phyloP scores from a whole-genome alignment of 2,113 vertebrate species.

The Mesoclemmys tuberculata region DNA sequence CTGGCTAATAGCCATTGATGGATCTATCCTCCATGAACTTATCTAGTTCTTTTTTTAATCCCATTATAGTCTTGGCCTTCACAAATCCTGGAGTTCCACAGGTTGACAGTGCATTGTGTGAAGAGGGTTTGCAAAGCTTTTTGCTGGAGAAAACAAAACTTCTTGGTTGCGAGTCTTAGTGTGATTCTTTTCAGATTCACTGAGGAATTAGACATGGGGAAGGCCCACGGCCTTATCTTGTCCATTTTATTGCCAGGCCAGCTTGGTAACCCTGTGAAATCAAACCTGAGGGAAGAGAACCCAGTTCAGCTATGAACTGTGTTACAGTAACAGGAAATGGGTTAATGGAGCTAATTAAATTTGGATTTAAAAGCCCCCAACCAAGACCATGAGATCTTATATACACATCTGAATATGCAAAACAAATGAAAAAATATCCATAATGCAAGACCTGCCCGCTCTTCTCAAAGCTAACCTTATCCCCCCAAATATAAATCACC shows the following conservation, averaged over 20 bases:
- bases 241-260: constrained; percentile 39
- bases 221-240: constrained; percentile 30
- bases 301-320: constrained; percentile 20
- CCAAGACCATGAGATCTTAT: neutral
- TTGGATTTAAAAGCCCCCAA: neutral
- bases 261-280: constrained; percentile 30
- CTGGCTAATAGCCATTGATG: too few relatives aligned
- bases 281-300: constrained; percentile 28
- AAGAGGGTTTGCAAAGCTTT: constrained; percentile 60
- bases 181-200: constrained; percentile 43
- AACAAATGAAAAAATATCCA: neutral
- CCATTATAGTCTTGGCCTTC: too few relatives aligned
- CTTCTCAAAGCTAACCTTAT: neutral
- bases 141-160: constrained; percentile 50
- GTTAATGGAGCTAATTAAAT: neutral
- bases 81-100: too few relatives aligned
- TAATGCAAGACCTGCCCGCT: neutral
- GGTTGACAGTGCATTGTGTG: too few relatives aligned
- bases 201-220: neutral
- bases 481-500: neutral
- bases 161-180: constrained; percentile 42
- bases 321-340: too few relatives aligned
- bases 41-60: too few relatives aligned
- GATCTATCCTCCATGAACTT: too few relatives aligned
- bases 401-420: neutral